phyloP scores from a whole-genome alignment of 1,140 invertebrate genomes.

The Aporrectodea caliginosa region DNA sequence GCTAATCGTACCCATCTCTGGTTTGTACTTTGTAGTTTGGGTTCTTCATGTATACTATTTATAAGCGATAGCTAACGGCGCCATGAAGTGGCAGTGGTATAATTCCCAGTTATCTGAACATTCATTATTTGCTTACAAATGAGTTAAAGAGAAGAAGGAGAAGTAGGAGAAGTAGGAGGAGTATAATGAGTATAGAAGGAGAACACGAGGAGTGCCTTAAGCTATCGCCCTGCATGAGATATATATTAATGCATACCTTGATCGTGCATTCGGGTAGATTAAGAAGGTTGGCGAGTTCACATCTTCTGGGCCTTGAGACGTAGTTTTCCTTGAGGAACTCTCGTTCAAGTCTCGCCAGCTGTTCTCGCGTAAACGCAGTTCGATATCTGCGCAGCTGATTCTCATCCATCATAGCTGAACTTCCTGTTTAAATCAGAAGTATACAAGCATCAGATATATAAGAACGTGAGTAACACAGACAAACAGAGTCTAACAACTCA shows the following conservation, averaged over 20 bases:
- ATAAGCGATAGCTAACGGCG: background rate
- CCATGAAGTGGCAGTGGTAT: background rate
- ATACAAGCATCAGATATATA: too few species aligned
- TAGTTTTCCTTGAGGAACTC: slow-evolving; percentile 98
- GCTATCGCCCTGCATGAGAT: background rate
- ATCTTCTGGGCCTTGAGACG: slow-evolving; percentile 86
- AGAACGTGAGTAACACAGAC: background rate
- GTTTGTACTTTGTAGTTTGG: too few species aligned
- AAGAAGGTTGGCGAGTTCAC: slow-evolving; percentile 87
- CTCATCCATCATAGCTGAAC: slow-evolving; percentile 39
- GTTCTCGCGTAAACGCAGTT: slow-evolving; percentile 95
- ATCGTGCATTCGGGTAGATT: slow-evolving; percentile 95
- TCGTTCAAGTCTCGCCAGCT: slow-evolving; percentile 87
- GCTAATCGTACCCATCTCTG: too few species aligned
- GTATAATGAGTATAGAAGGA: background rate
- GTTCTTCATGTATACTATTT: too few species aligned
- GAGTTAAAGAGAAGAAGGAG: too few species aligned
- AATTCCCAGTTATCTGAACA: too few species aligned
- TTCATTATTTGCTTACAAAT: too few species aligned
- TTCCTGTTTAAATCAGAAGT: too few species aligned
- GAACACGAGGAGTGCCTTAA: background rate
- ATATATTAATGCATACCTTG: slow-evolving; percentile 67
- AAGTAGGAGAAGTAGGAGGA: too few species aligned
- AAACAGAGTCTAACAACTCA: background rate
- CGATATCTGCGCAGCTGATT: slow-evolving; percentile 76